phyloP scores from a whole-genome alignment of 2,888 invertebrate genomes.

The Pammene fasciana region DNA sequence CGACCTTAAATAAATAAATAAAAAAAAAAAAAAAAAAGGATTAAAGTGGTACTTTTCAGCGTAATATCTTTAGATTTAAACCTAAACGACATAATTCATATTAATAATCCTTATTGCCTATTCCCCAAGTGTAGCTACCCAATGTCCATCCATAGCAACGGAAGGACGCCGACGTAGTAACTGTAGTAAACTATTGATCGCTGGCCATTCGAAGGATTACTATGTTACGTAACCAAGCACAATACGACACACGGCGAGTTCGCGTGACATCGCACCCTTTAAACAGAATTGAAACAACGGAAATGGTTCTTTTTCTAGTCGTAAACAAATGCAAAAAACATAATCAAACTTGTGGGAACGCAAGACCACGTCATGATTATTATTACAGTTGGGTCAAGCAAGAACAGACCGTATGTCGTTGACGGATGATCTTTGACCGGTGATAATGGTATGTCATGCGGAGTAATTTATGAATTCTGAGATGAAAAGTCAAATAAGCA shows the following conservation, averaged over 20 bases:
- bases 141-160: neutral
- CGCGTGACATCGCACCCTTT: conserved; percentile 54
- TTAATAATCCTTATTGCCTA: neutral
- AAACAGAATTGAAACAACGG: conserved; percentile 50
- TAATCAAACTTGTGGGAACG: conserved; percentile 55
- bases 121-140: neutral
- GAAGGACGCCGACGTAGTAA: conserved; percentile 6
- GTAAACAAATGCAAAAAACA: conserved; percentile 52
- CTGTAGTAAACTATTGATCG: conserved; percentile 55
- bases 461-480: conserved; percentile 2
- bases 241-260: conserved; percentile 38
- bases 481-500: conserved; percentile 19
- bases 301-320: conserved; percentile 52
- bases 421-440: neutral
- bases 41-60: too few species aligned
- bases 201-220: conserved; percentile 36
- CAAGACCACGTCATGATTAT: conserved; percentile 34
- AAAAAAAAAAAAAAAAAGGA: too few species aligned
- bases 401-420: neutral
- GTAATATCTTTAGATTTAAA: too few species aligned
- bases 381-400: neutral
- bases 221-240: conserved; percentile 32
- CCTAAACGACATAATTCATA: neutral
- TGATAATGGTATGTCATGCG: neutral
- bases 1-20: too few species aligned